A percentile compares a stretch with the other conserved stretches of the same genome.
These are phyloP conservation scores for Synergus umbraculus DNA, from an alignment of 2,888 invertebrate species.

Conservation along the genomic window DNA sequence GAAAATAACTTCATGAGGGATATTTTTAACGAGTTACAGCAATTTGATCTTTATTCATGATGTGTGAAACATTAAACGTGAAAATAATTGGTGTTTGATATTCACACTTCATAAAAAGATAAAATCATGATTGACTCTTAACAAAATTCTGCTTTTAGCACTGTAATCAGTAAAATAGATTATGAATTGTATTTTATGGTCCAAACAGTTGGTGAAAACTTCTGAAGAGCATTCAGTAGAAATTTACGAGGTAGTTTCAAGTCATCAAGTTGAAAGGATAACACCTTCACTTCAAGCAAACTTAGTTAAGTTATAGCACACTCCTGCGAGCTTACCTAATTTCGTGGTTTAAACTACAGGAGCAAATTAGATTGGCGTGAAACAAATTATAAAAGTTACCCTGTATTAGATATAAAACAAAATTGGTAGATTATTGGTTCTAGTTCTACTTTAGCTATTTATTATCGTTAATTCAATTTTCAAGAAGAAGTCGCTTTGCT, in stretches of 20 bases:
- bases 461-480: too few relatives aligned
- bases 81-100: neutral
- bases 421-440: neutral
- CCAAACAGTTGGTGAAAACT: neutral
- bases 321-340: constrained; percentile 23
- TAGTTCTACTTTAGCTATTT: too few relatives aligned
- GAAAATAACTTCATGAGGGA: too few relatives aligned
- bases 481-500: too few relatives aligned
- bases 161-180: too few relatives aligned
- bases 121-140: neutral
- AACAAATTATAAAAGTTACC: neutral
- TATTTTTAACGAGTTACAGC: too few relatives aligned
- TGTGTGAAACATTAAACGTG: neutral
- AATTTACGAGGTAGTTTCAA: constrained; percentile 30
- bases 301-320: constrained; percentile 10
- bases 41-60: too few relatives aligned
- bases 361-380: constrained; percentile 2
- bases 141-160: too few relatives aligned
- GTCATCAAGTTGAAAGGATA: constrained; percentile 28
- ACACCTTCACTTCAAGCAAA: constrained; percentile 13
- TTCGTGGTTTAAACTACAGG: constrained; percentile 24
- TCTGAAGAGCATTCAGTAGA: neutral
- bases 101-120: neutral
- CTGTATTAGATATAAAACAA: neutral
- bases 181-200: neutral